phyloP scores from a whole-genome alignment of 1,140 invertebrate species.

The Pogonomyrmex californicus region DNA sequence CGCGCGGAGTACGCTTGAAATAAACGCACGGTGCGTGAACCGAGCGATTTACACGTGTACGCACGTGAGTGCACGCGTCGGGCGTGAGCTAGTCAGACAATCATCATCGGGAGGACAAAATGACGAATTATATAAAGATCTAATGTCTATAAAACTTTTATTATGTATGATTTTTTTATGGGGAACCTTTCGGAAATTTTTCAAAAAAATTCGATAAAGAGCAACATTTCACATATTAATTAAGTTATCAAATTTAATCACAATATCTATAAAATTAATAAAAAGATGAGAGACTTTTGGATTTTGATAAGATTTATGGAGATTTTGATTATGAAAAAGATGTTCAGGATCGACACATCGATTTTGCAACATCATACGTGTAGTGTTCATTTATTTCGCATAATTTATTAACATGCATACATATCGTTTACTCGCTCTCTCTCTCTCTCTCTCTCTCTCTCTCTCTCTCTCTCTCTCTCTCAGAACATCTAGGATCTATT shows the following conservation, averaged over 20 bases:
- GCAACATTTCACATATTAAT: not conserved
- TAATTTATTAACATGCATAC: not conserved
- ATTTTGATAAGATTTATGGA: not conserved
- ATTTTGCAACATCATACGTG: not conserved
- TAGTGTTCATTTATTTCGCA: conserved; percentile 9
- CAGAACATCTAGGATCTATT: not conserved
- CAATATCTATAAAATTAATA: not conserved
- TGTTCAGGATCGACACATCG: not conserved
- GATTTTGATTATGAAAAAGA: not conserved
- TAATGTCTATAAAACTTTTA: not conserved
- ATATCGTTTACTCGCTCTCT: not conserved
- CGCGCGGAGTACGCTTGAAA: conserved; percentile 64
- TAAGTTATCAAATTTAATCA: not conserved
- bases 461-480: not conserved
- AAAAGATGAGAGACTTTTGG: not conserved
- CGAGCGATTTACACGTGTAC: conserved; percentile 46
- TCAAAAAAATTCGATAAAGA: not conserved
- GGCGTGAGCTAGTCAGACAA: conserved; percentile 14
- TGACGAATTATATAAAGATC: not conserved
- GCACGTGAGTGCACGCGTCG: conserved; percentile 46
- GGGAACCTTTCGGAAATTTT: not conserved
- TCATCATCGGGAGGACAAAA: not conserved
- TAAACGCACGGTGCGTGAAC: conserved; percentile 59
- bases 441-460: not conserved
- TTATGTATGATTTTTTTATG: not conserved